A percentile compares a stretch with the other conserved stretches of the same genome.
These are phyloP conservation scores for Toxostoma redivivum DNA, from an alignment of 2,113 vertebrate genomes.

Conservation along the genomic window DNA sequence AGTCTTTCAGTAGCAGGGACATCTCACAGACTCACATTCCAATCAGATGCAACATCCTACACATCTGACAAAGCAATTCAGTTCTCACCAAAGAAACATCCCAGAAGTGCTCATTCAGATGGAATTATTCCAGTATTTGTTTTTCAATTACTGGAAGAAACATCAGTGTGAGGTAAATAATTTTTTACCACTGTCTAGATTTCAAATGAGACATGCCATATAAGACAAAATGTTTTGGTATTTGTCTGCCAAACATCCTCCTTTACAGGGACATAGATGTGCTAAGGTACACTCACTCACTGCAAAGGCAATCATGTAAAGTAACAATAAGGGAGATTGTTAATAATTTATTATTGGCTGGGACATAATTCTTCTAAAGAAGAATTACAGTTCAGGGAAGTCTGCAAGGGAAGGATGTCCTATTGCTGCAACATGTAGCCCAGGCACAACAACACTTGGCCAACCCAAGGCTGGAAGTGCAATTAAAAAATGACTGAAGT, in stretches of 20 bases:
- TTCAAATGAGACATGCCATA: background rate
- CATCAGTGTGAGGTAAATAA: background rate
- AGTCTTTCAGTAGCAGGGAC: background rate
- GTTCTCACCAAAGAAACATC: background rate
- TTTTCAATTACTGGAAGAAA: background rate
- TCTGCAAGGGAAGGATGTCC: background rate
- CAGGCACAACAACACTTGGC: background rate
- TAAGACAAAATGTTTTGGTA: background rate
- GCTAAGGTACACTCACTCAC: background rate
- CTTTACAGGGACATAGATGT: background rate
- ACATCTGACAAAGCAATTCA: background rate
- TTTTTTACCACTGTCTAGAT: background rate
- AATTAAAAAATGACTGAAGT: background rate
- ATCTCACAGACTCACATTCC: background rate
- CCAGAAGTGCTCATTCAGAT: background rate
- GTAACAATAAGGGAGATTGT: background rate
- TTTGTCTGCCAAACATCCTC: background rate
- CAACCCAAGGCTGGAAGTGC: background rate
- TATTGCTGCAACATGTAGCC: background rate
- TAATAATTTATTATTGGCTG: background rate
- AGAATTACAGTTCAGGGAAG: background rate
- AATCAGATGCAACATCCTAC: background rate
- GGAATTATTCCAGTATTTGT: background rate
- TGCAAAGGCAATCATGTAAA: background rate
- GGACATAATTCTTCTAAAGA: background rate